Evolutionary conservation across 23 tunicate genomes (phyloP).

Genomic region (Trididemnum miniatum): DNA sequence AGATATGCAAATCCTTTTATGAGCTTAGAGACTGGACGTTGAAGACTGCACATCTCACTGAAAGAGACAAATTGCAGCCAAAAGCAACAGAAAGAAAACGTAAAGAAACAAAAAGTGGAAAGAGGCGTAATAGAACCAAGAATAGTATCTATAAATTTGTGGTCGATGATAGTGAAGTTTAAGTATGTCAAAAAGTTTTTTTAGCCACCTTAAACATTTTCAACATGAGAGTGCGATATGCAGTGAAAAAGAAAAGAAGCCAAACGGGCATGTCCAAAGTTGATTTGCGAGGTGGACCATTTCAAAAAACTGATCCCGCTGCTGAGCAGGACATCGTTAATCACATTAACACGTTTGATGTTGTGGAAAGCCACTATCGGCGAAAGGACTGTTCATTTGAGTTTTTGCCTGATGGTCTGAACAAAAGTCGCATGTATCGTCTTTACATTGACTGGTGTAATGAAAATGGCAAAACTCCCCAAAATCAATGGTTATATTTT

Average conservation of each 20-base stretch:
- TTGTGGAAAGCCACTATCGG: not conserved
- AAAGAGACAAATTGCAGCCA: not conserved
- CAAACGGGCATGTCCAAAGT: not conserved
- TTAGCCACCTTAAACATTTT: no score
- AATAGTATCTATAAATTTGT: not conserved
- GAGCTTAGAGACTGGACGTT: not conserved
- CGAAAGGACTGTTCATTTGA: not conserved
- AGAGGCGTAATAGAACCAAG: not conserved
- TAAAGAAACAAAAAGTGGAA: not conserved
- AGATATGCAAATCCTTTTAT: not conserved
- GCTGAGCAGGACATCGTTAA: not conserved
- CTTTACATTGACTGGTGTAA: not conserved
- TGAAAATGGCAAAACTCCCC: not conserved
- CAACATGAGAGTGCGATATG: not conserved
- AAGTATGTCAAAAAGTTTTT: not conserved
- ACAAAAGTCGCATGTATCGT: not conserved
- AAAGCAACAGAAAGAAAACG: not conserved
- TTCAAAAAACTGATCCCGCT: not conserved
- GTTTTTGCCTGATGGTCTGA: not conserved
- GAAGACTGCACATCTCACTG: not conserved
- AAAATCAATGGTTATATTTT: not conserved
- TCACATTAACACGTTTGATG: not conserved
- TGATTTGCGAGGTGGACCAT: not conserved
- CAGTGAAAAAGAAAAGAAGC: not conserved
- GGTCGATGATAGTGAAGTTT: not conserved